A percentile compares a stretch with the other conserved stretches of the same genome.
Evolutionary conservation across 2,113 vertebrate genomes (phyloP).

Genomic region (Hypocryptadius cinnamomeus): DNA sequence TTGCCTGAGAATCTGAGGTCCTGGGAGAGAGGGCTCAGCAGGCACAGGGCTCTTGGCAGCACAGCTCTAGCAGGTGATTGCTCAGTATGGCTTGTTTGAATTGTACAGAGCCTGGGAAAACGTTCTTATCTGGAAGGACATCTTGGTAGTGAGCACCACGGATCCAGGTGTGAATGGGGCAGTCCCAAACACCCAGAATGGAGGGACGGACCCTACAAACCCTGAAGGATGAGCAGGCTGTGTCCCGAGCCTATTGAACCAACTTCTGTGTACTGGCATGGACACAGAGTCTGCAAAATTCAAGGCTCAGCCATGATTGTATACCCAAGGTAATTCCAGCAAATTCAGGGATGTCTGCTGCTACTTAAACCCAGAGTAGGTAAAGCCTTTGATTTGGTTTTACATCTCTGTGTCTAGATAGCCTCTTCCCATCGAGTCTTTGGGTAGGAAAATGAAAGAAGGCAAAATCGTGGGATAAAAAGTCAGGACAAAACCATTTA

Average conservation of each 20-base stretch:
- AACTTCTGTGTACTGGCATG: background rate
- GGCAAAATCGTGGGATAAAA: background rate
- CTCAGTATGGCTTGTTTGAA: background rate
- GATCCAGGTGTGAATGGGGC: no score
- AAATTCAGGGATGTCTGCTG: background rate
- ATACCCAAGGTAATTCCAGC: background rate
- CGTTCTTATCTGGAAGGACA: background rate
- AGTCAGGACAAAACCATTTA: background rate
- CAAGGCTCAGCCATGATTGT: background rate
- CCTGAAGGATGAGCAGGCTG: background rate
- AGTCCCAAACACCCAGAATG: background rate
- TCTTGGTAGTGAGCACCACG: background rate
- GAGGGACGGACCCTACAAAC: accelerated
- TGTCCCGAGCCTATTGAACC: background rate
- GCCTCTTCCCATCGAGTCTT: background rate
- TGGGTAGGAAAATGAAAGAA: background rate
- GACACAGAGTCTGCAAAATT: background rate
- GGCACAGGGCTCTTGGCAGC: background rate
- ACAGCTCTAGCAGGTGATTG: accelerated
- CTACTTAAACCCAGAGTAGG: background rate
- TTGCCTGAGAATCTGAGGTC: background rate
- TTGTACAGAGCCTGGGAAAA: background rate
- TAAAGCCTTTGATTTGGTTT: background rate
- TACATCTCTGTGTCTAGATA: background rate
- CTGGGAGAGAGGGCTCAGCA: background rate